Percentiles rank a stretch among this genome's conserved stretches.
These are phyloP conservation scores for Brevimyrus niger DNA, from an alignment of 2,113 vertebrate species.

Conservation along the genomic window DNA sequence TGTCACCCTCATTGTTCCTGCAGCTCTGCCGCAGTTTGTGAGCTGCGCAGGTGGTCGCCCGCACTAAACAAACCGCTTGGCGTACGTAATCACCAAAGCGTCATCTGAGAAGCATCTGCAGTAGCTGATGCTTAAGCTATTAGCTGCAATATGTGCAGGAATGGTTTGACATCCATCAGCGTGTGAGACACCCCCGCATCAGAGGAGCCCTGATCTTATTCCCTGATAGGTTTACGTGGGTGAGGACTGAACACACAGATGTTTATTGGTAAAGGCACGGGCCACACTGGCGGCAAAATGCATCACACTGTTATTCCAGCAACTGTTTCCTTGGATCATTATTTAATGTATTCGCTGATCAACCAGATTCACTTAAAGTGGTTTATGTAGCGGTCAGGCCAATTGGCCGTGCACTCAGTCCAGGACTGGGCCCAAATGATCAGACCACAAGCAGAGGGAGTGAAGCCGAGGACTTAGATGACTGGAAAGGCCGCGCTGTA, in stretches of 20 bases:
- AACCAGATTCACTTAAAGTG: background rate
- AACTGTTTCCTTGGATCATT: conserved; percentile 3
- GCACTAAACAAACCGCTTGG: background rate
- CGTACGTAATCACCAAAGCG: background rate
- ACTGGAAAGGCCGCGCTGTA: background rate
- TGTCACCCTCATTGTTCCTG: background rate
- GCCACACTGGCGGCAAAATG: background rate
- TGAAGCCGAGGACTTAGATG: background rate
- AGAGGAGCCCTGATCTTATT: background rate
- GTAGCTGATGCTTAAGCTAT: background rate
- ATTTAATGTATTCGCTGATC: background rate
- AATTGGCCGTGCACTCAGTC: background rate
- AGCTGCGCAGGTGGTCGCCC: background rate
- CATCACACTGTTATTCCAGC: background rate
- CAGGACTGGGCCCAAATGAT: background rate
- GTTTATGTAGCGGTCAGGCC: background rate
- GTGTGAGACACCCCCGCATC: background rate
- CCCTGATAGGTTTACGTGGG: background rate
- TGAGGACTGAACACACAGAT: background rate
- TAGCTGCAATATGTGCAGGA: background rate
- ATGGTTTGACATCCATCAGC: background rate
- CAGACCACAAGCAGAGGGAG: conserved; percentile 14
- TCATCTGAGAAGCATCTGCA: conserved; percentile 8
- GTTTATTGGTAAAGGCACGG: background rate
- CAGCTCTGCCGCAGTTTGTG: background rate